Base-by-base conservation (phyloP, 2,888 invertebrate genomes). In the Microplitis deprimator region DNA sequence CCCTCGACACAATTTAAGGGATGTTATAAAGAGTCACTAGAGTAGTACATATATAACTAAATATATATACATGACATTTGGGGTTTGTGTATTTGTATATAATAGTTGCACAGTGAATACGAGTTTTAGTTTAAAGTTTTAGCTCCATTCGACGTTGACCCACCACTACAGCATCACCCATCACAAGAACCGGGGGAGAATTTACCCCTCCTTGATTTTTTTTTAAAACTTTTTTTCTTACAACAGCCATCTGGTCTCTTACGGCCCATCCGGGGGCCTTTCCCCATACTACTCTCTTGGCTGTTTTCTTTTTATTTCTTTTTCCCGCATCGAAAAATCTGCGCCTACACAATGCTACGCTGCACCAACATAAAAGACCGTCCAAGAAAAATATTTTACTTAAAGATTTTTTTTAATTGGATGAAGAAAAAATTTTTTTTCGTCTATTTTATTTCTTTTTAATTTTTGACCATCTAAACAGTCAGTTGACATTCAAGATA, bases 401-500 rank as follows among this genome's bases (percentile, higher is more conserved):
- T 13, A 13, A 13, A 13, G 6, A 13, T 50, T 13, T 50, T 50
- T 50, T 50, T 50, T 50, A 50, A 50, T 50, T 50, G 50, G 50
- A 8, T 13, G 50, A 50, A 50, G 50, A 50, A 10, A 50, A 50
- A 50, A 50, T 50, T 13, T 50, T 50, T 50, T 50, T 13, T 13
- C 50, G 50, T 29, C 29, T 29, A 3, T 29, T 29, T 29, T 29
- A 29, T 29, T 29, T 20, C 1, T 20, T 20, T 20, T 29, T 29
- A 29, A 3, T 29, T 29, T 29, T 4, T 29, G 29, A 29, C 29
- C 29, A 29, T 3, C 29, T 4, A 29, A 29, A 29, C 29, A 29
- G 29, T 29, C 29, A 29, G 29, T 2, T 29, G 29, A 29, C 29
- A 29, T 29, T 29, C 29, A 68, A 81, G 79, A 81, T 81, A 81